Base-by-base conservation (phyloP, 2,797 vertebrate species). In the Tragelaphus eurycerus region DNA sequence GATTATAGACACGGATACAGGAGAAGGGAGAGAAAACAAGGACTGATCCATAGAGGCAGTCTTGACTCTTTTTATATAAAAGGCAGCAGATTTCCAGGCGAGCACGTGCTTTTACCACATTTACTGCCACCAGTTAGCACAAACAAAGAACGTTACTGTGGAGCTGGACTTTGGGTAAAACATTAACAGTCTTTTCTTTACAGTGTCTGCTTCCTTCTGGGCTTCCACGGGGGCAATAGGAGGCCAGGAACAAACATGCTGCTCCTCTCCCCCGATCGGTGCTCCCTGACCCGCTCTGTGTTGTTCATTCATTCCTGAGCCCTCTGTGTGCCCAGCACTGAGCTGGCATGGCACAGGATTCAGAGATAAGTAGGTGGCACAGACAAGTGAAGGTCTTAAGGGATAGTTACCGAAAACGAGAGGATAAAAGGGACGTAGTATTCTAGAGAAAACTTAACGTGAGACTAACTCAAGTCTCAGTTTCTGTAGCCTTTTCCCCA, bases 141-240 rank as follows among this genome's bases (percentile, higher is more conserved):
- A 29, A 59, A 13, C 55, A 55, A 84, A 79, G 38, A 57, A 27
- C 0, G 0, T 19, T n/a, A 50, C 14, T 27, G 27, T 55, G 71
- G 59, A 62, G 67, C 21, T 60, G 38, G 79, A 4, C 84, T 62
- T 50, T 82, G 60, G 23, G 23, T 76, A 50, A 38, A 71, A 86
- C 60, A 89, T 74, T 34, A 95, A 52, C n/a, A 62, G 57, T 29
- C 78, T 71, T 92, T 92, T 27, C 57, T 74, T 57, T 57, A 29
- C 31, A 5, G 23, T 4, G 34, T 54, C 76, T 59, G 4, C 48
- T 83, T 88, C 85, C 25, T 25, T 43, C 48, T 48, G 60, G 48
- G 21, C 52, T 85, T 81, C 31, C 38, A 1, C 2, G 2, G 84
- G 19, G 14, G 31, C 17, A 9, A 31, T 9, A 52, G 60, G 21